phyloP scores from a whole-genome alignment of 2,888 invertebrate genomes.

The Parelbella ahira region DNA sequence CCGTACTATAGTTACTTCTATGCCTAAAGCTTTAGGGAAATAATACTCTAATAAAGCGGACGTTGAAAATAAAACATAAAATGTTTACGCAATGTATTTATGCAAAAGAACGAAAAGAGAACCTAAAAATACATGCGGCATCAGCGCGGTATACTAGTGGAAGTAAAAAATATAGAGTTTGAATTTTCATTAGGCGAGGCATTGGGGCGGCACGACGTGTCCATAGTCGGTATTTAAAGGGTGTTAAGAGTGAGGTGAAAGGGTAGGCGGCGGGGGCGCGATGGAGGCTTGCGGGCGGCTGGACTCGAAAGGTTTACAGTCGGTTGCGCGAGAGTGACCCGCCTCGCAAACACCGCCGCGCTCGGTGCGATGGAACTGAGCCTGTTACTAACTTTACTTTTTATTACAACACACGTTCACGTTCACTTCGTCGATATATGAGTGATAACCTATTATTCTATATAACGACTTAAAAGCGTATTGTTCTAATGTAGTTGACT shows the following conservation, averaged over 20 bases:
- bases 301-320: slow-evolving; percentile 79
- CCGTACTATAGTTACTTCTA: too few species aligned
- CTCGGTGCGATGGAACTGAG: slow-evolving; percentile 58
- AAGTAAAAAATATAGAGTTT: slow-evolving; percentile 65
- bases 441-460: too few species aligned
- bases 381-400: slow-evolving; percentile 42
- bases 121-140: too few species aligned
- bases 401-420: slow-evolving; percentile 39
- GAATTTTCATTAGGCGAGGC: slow-evolving; percentile 78
- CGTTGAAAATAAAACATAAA: too few species aligned
- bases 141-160: slow-evolving; percentile 42
- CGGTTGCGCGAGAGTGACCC: slow-evolving; percentile 78
- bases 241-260: slow-evolving; percentile 32
- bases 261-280: slow-evolving; percentile 33
- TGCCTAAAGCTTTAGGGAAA: too few species aligned
- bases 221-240: slow-evolving; percentile 64
- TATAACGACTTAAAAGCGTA: too few species aligned
- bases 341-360: slow-evolving; percentile 71
- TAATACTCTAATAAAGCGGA: too few species aligned
- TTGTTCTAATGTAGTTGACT: too few species aligned
- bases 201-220: slow-evolving; percentile 73
- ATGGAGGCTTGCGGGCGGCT: slow-evolving; percentile 62
- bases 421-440: too few species aligned
- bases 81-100: too few species aligned
- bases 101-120: too few species aligned